Evolutionary conservation across 2,113 vertebrate genomes (phyloP), one percentile per base, ranked within the genome.

Genomic region (Myrmecophaga tridactyla): DNA sequence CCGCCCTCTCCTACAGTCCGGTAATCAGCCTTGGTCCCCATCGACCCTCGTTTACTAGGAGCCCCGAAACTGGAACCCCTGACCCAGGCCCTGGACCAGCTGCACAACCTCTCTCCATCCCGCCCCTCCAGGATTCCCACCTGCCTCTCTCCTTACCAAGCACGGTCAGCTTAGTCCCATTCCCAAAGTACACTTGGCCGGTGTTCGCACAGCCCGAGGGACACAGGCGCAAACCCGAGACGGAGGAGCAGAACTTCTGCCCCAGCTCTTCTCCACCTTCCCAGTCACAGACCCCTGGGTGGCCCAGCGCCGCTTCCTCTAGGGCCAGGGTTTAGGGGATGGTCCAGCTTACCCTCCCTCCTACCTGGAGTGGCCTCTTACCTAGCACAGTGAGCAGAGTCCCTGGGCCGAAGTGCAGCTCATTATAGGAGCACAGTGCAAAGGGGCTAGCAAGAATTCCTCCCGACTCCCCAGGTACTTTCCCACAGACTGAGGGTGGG

Each of bases 381-480:
- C 93, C 97, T 6, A 98, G 76, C 72, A 98, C 97, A 0, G 95
- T 98, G 58, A 98, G 84, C 29, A 67, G 77, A 2, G 92, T 97
- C 29, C 90, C 84, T 4, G 88, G n/a, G 14, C 95, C 94, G 3
- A 96, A 97, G 15, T 36, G 1, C 41, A 21, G 96, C 56, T 96
- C 96, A 1, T 0, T 0, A 0, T 94, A 92, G 43, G 23, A 87
- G 23, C 97, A 97, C 97, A 58, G 96, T 43, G 41, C 41, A 25
- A 90, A 82, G 41, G 27, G 51, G 81, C 76, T 82, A 85, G 53
- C 95, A 73, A 93, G 81, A 97, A 96, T 65, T 86, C 63, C 51
- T 34, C 39, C 3, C 7, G 29, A 43, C 56, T 41, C 53, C 31
- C 12, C 70, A 25, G 9, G 29, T 36, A 53, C 67, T 41, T 43